Percentiles rank a stretch among this genome's conserved stretches.
phyloP scores from a whole-genome alignment of 2,888 invertebrate species.

The Pyralis farinalis region DNA sequence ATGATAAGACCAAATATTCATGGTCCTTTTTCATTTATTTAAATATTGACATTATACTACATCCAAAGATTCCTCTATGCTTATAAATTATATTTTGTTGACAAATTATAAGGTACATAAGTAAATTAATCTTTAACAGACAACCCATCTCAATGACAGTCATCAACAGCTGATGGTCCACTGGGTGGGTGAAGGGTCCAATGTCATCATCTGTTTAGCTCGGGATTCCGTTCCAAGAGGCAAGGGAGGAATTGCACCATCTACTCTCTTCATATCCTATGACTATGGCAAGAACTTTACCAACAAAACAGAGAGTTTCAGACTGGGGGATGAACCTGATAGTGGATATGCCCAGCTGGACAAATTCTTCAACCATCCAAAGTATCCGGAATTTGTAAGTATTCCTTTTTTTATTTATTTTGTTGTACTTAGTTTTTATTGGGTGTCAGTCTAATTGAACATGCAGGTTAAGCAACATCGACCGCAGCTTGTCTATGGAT shows the following conservation, averaged over 20 bases:
- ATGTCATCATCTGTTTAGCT: slow-evolving; percentile 93
- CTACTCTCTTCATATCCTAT: slow-evolving; percentile 91
- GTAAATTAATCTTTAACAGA: slow-evolving; percentile 84
- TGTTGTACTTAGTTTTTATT: too few species aligned
- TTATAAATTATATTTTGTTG: too few species aligned
- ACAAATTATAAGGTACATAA: too few species aligned
- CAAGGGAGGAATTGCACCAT: slow-evolving; percentile 83
- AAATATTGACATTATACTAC: too few species aligned
- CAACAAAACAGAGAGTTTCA: slow-evolving; percentile 86
- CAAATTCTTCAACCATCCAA: slow-evolving; percentile 92
- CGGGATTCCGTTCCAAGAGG: slow-evolving; percentile 83
- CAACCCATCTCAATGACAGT: slow-evolving; percentile 89
- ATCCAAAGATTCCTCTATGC: too few species aligned
- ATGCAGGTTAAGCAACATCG: too few species aligned
- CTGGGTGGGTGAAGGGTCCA: slow-evolving; percentile 94
- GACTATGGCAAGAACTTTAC: slow-evolving; percentile 91
- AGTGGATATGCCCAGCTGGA: slow-evolving; percentile 86
- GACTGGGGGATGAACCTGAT: slow-evolving; percentile 68
- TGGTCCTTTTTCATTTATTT: too few species aligned
- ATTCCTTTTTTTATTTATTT: slow-evolving; percentile 12
- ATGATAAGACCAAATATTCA: too few species aligned
- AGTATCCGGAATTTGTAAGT: slow-evolving; percentile 89
- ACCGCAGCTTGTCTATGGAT: too few species aligned
- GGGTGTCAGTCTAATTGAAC: too few species aligned
- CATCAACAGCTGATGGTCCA: slow-evolving; percentile 95